phyloP scores from a whole-genome alignment of 2,888 invertebrate genomes.

The Onthophagus sagittarius region DNA sequence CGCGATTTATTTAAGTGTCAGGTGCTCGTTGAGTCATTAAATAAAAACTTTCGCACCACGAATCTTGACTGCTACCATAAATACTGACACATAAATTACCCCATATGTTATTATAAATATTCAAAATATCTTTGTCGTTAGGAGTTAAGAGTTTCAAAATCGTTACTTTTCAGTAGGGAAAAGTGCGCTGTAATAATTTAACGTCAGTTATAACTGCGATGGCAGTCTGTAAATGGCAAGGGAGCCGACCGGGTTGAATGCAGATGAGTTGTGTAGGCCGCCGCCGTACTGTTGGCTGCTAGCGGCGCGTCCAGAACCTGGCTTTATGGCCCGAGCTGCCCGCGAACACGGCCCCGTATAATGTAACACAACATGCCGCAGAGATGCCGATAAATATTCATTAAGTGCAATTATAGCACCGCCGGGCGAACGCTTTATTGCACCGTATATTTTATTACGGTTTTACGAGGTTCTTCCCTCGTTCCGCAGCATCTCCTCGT shows the following conservation, averaged over 20 bases:
- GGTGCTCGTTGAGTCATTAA: conserved; percentile 8
- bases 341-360: conserved; percentile 42
- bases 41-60: conserved; percentile 2
- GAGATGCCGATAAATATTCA: conserved; percentile 50
- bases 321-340: conserved; percentile 30
- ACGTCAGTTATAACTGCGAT: conserved; percentile 42
- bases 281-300: conserved; percentile 13
- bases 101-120: neutral
- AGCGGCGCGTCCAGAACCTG: conserved; percentile 13
- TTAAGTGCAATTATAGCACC: conserved; percentile 51
- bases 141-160: conserved; percentile 29
- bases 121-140: neutral
- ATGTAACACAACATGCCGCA: conserved; percentile 42
- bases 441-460: conserved; percentile 49
- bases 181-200: conserved; percentile 43
- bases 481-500: conserved; percentile 19
- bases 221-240: conserved; percentile 46
- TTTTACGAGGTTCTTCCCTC: conserved; percentile 44
- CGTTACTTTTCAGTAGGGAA: conserved; percentile 38
- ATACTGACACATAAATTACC: neutral
- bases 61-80: neutral
- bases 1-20: neutral
- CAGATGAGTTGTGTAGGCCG: conserved; percentile 47
- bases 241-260: conserved; percentile 44
- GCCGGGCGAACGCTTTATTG: conserved; percentile 49